phyloP scores from a whole-genome alignment of 2,113 vertebrate genomes.

The Epinephelus lanceolatus region DNA sequence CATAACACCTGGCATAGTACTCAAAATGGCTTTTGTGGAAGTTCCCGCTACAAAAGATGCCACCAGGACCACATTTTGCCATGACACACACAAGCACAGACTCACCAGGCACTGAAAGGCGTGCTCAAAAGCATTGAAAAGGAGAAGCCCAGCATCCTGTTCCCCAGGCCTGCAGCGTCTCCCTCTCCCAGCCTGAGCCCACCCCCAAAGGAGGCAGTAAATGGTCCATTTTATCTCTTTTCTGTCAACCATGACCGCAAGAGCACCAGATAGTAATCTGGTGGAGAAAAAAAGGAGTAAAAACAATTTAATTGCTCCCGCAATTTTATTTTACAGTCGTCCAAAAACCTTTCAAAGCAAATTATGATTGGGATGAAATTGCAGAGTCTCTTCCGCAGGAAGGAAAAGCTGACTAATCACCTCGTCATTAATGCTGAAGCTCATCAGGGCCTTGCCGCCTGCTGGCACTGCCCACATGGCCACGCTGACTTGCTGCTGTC shows the following conservation, averaged over 20 bases:
- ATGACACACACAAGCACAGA: too few species aligned
- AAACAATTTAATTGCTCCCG: constrained; percentile 70
- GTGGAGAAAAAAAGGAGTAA: constrained; percentile 50
- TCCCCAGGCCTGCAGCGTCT: constrained; percentile 16
- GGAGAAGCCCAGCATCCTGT: constrained; percentile 31
- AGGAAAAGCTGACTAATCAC: constrained; percentile 85
- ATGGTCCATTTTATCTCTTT: constrained; percentile 83
- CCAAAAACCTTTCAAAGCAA: constrained; percentile 84
- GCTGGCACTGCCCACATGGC: constrained; percentile 82
- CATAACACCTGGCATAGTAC: too few species aligned
- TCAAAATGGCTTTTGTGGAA: too few species aligned
- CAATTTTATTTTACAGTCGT: constrained; percentile 79
- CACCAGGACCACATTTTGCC: too few species aligned
- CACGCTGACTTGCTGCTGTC: constrained; percentile 42
- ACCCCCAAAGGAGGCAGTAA: constrained; percentile 77
- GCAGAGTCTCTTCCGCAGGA: constrained; percentile 87
- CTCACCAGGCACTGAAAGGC: too few species aligned
- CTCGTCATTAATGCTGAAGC: constrained; percentile 79
- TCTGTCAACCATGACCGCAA: constrained; percentile 82
- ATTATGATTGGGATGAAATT: constrained; percentile 90
- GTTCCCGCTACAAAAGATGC: too few species aligned
- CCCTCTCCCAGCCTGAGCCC: constrained; percentile 42
- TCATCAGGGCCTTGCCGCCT: constrained; percentile 84
- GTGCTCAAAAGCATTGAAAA: not conserved
- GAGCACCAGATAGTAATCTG: constrained; percentile 77